Evolutionary conservation across 2,888 invertebrate species (phyloP), one percentile per base, ranked within the genome.

Genomic region (Philonicus albiceps): DNA sequence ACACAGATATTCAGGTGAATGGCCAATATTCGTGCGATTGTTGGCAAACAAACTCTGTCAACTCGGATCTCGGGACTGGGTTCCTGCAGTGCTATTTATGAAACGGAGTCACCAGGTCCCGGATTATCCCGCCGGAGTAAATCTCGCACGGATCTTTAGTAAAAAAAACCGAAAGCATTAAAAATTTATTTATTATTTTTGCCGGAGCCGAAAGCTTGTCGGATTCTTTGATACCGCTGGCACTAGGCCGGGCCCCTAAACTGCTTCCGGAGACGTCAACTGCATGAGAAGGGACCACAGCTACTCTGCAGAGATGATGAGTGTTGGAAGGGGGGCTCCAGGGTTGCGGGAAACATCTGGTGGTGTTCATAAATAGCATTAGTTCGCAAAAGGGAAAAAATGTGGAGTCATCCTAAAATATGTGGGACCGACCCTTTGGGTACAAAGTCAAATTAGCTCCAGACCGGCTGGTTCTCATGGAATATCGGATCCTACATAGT

Each of bases 141-240:
- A 76, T 76, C 76, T 76, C 40, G 37, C n/a, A 40, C 40, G 76
- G 40, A 76, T 37, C 76, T 76, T 76, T 8, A 7, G 27, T 19
- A n/a, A 76, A 74, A n/a, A n/a, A 76, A 76, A 8, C 76, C 40
- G 19, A 27, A 40, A 76, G 76, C 76, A 76, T 37, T 76, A 76
- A 76, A 76, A 76, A 76, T 76, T 76, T 76, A 76, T 76, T 76
- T 76, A 76, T 76, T 76, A 37, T 76, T 37, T 76, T 76, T 76
- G n/a, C n/a, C 40, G 8, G 76, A 40, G n/a, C 40, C 34, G 22
- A 40, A 76, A 37, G 37, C 22, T n/a, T 40, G 76, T 76, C 40
- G 40, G 76, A 76, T 19, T 37, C 76, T 76, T 76, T 76, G 76
- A 76, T 76, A 43, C 34, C 37, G 11, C 76, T 76, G 76, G 76